phyloP scores from a whole-genome alignment of 2,888 invertebrate species.

The Volucella inanis region DNA sequence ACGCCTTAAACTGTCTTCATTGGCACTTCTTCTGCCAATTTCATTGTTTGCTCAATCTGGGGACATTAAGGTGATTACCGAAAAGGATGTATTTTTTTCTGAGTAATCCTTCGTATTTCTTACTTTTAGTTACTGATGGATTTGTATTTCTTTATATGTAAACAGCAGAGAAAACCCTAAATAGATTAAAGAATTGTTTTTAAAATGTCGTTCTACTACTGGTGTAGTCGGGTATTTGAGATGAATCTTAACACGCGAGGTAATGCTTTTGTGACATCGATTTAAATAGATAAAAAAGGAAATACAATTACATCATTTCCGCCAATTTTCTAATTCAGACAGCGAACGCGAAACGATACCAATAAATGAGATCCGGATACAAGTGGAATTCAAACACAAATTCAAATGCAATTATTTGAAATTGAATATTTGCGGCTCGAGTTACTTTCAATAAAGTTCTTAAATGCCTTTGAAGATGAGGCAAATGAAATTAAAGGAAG shows the following conservation, averaged over 20 bases:
- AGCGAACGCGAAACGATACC: slow-evolving; percentile 8
- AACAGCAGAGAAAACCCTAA: not conserved
- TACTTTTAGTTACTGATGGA: slow-evolving; percentile 47
- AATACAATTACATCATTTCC: no score
- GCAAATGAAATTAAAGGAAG: slow-evolving; percentile 50
- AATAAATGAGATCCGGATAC: no score
- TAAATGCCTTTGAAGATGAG: slow-evolving; percentile 70
- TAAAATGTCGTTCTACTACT: not conserved
- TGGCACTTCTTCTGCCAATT: slow-evolving; percentile 70
- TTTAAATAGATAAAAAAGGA: no score
- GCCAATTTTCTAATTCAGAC: no score
- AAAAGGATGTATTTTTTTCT: slow-evolving; percentile 55
- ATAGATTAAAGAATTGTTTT: not conserved
- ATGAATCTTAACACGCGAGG: no score
- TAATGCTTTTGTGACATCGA: no score
- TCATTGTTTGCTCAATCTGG: slow-evolving; percentile 63
- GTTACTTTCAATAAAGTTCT: slow-evolving; percentile 60
- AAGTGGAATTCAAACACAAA: slow-evolving; percentile 55
- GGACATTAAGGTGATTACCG: slow-evolving; percentile 73
- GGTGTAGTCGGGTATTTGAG: no score
- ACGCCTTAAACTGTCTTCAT: slow-evolving; percentile 73
- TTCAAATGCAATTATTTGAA: slow-evolving; percentile 72
- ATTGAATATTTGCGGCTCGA: slow-evolving; percentile 75
- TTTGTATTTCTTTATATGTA: not conserved
- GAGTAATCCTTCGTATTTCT: slow-evolving; percentile 46